Conservation (phyloP, 2,113 vertebrate genomes). For the Pollachius pollachius region DNA sequence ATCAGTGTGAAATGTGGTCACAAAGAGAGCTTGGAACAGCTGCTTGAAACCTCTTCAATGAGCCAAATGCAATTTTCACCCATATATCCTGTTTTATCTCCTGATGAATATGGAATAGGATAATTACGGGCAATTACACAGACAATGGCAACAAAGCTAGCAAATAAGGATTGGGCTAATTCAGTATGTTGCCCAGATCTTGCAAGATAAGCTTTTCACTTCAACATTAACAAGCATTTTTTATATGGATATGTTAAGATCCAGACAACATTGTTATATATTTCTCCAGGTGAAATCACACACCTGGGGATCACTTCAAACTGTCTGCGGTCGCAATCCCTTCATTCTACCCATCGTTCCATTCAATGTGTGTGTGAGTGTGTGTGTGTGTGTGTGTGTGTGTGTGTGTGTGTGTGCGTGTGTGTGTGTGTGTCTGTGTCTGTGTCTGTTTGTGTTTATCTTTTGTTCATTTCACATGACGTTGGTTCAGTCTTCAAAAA, state of each 20-base stretch:
- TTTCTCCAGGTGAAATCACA: too few relatives aligned
- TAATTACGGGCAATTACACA: constrained; percentile 80
- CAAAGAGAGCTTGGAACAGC: constrained; percentile 39
- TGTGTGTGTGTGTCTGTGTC: too few relatives aligned
- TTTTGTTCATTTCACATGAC: too few relatives aligned
- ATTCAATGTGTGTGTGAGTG: too few relatives aligned
- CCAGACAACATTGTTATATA: too few relatives aligned
- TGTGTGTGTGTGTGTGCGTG: too few relatives aligned
- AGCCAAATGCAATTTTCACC: constrained; percentile 57
- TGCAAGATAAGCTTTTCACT: constrained; percentile 28
- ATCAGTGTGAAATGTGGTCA: constrained; percentile 4
- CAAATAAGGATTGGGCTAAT: constrained; percentile 54
- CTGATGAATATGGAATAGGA: constrained; percentile 77
- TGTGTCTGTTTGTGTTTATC: too few relatives aligned
- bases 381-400: too few relatives aligned
- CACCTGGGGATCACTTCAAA: too few relatives aligned
- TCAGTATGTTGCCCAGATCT: constrained; percentile 43
- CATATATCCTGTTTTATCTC: constrained; percentile 73
- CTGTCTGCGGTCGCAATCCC: too few relatives aligned
- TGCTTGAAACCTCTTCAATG: constrained; percentile 61
- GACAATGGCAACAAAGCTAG: constrained; percentile 78
- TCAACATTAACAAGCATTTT: constrained; percentile 14
- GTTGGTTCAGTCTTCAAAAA: too few relatives aligned
- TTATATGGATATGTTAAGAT: constrained; percentile 1
- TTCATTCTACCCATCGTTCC: too few relatives aligned